These are phyloP conservation scores for Metopolophium dirhodum DNA, from an alignment of 1,140 invertebrate genomes.

Conservation along the genomic window DNA sequence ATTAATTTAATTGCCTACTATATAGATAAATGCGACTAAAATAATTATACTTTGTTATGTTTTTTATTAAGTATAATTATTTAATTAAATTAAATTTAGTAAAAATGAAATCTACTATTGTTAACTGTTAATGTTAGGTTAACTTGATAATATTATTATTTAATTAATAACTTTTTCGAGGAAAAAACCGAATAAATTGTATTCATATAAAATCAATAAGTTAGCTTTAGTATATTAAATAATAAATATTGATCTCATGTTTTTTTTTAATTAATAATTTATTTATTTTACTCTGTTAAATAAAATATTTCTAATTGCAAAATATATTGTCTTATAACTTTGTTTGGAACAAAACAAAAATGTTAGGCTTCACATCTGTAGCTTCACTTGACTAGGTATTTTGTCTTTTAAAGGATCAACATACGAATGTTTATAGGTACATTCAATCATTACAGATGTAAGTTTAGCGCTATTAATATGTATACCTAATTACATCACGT, in stretches of 20 bases:
- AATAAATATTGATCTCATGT: conserved; percentile 1
- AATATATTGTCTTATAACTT: not conserved
- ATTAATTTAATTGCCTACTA: not conserved
- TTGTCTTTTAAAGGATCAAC: not conserved
- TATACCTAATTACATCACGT: not conserved
- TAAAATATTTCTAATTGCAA: not conserved
- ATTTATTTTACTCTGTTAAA: not conserved
- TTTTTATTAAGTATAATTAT: not conserved
- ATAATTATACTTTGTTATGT: not conserved
- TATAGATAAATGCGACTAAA: not conserved
- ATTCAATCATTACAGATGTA: not conserved
- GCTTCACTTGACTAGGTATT: not conserved
- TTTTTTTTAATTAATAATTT: not conserved
- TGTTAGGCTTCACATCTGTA: not conserved
- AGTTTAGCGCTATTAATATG: not conserved
- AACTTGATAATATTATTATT: not conserved
- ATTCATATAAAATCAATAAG: not conserved
- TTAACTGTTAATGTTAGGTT: not conserved
- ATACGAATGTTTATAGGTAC: not conserved
- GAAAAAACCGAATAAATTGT: not conserved
- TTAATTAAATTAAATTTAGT: not conserved
- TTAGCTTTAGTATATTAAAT: conserved; percentile 2
- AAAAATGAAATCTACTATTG: not conserved
- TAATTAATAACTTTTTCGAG: not conserved
- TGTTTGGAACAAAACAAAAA: not conserved